Evolutionary conservation across 2,113 vertebrate genomes (phyloP).

Genomic region (Gallinago media): DNA sequence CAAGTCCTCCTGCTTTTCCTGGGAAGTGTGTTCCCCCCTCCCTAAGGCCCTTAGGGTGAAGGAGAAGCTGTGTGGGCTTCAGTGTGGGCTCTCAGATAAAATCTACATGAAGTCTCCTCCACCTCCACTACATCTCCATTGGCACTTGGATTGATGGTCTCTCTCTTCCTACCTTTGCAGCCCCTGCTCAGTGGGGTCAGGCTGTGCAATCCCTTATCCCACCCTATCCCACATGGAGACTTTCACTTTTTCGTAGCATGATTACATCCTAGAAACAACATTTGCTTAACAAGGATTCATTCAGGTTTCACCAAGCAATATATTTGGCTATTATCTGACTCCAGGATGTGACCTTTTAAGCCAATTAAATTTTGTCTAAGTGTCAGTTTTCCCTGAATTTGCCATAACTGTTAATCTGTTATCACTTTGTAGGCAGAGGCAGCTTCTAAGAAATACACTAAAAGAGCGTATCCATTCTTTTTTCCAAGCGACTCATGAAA

Average conservation of each 20-base stretch:
- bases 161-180: neutral
- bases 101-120: neutral
- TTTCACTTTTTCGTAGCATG: neutral
- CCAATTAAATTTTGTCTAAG: neutral
- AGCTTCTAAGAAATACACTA: neutral
- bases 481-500: neutral
- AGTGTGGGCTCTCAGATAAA: rapidly evolving
- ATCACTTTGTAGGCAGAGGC: neutral
- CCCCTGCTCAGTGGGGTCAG: neutral
- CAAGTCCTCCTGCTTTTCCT: neutral
- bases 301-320: neutral
- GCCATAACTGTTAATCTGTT: neutral
- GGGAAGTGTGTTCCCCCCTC: neutral
- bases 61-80: rapidly evolving
- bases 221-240: rapidly evolving
- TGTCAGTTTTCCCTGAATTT: neutral
- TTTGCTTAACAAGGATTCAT: neutral
- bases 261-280: neutral
- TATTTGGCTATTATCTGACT: neutral
- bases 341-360: neutral
- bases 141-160: rapidly evolving
- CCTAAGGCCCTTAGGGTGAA: neutral
- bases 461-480: neutral
- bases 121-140: neutral
- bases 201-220: neutral